These are phyloP conservation scores for Lydus trimaculatus DNA, from an alignment of 2,888 invertebrate genomes.

Conservation along the genomic window DNA sequence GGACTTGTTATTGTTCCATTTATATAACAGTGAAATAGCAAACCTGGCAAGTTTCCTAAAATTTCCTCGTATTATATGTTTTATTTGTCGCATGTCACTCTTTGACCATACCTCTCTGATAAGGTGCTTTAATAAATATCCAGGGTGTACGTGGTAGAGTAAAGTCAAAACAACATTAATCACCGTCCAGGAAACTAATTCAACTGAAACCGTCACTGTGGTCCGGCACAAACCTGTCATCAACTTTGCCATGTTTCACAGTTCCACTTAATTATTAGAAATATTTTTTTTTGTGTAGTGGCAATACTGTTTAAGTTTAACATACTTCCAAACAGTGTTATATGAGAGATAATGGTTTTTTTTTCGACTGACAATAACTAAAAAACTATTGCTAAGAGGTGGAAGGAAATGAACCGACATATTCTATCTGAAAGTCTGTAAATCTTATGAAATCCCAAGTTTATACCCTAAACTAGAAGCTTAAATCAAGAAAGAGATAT, in stretches of 20 bases:
- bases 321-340: too few relatives aligned
- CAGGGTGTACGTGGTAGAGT: slow-evolving; percentile 10
- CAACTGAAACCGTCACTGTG: slow-evolving; percentile 14
- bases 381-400: not conserved
- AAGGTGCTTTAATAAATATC: slow-evolving; percentile 21
- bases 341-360: too few relatives aligned
- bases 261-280: slow-evolving; percentile 25
- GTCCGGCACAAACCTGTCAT: not conserved
- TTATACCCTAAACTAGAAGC: slow-evolving; percentile 13
- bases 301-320: slow-evolving; percentile 13
- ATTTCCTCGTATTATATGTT: not conserved
- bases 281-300: slow-evolving; percentile 32
- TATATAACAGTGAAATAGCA: not conserved
- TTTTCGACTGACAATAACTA: too few relatives aligned
- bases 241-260: not conserved
- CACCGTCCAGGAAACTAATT: slow-evolving; percentile 23
- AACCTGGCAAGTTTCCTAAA: not conserved
- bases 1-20: not conserved
- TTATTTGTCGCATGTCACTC: slow-evolving; percentile 5
- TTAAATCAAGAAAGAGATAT: slow-evolving; percentile 14
- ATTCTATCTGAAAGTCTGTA: slow-evolving; percentile 53
- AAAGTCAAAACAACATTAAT: slow-evolving; percentile 25
- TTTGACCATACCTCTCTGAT: slow-evolving; percentile 8
- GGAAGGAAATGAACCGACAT: slow-evolving; percentile 46
- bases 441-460: slow-evolving; percentile 44